Evolutionary conservation across 2,113 vertebrate genomes (phyloP), one percentile per base, ranked within the genome.

Genomic region (Mesitornis unicolor): DNA sequence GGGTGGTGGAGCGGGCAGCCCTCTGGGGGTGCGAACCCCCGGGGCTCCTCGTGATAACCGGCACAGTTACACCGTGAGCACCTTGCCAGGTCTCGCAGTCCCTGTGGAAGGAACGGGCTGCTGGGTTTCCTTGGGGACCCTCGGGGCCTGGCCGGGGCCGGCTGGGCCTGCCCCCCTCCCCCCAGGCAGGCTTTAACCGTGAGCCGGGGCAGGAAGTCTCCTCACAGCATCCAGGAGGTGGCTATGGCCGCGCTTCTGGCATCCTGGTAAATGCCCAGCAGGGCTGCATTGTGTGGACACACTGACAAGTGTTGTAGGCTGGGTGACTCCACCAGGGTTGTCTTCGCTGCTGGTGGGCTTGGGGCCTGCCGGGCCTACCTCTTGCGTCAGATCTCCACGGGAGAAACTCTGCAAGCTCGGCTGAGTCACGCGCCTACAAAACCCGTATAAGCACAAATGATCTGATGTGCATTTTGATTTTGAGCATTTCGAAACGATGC

Each of bases 21-120:
- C 0, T 6, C 13, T 1, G 4, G 50, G 40, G 11, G 0, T 5
- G 21, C 0, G 29, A 2, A 22, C 3, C 4, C 16, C 12, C 31
- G 13, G 8, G 11, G 15, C 2, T 15, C 8, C 29, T 31, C 15
- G 5, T 8, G 31, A 1, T 20, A 13, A 1, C 22, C 13, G 51
- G 16, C 56, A 1, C 56, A 0, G n/a, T 3, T 8, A 11, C 50
- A 16, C 0, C 12, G 29, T 5, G 28, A 56, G 26, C 67, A 2
- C 16, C 14, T 17, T 9, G n/a, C 20, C 7, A 13, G 61, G 18
- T 42, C 35, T 11, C n/a, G 4, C 33, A 8, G 48, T 28, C 5
- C 13, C 31, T 5, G 53, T 8, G 9, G 10, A 12, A 7, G 2
- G 9, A 20, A 4, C 25, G 5, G n/a, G 10, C 20, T 6, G 1